A percentile compares a stretch with the other conserved stretches of the same genome.
Evolutionary conservation across 2,797 vertebrate species (phyloP).

Genomic region (Phataginus tetradactyla): DNA sequence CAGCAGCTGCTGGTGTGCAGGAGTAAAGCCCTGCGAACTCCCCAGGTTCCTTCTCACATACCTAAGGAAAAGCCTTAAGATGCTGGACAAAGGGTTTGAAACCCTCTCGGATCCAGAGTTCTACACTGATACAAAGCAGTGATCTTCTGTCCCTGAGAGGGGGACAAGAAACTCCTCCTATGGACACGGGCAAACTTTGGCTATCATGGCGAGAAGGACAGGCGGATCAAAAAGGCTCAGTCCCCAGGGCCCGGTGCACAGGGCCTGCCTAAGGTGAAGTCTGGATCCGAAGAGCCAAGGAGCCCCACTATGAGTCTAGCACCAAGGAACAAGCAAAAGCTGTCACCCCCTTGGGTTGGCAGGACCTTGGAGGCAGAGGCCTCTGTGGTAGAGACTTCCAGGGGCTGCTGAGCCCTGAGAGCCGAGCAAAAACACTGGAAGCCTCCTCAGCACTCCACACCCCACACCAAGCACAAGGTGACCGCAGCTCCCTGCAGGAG

Average conservation of each 20-base stretch:
- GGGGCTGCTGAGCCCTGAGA: neutral
- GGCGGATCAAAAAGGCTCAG: neutral
- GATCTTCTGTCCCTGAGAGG: neutral
- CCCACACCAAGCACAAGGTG: neutral
- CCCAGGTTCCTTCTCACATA: neutral
- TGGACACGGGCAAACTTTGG: neutral
- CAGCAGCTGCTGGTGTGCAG: neutral
- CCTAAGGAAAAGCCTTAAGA: neutral
- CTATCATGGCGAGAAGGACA: neutral
- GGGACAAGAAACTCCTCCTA: neutral
- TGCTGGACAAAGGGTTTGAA: neutral
- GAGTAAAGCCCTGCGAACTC: neutral
- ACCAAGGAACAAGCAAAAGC: neutral
- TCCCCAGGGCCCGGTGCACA: neutral
- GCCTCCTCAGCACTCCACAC: neutral
- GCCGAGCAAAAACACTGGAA: neutral
- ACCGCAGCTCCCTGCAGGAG: neutral
- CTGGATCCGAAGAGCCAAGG: neutral
- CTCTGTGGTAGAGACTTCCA: neutral
- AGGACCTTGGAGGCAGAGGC: neutral
- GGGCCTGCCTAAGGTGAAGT: neutral
- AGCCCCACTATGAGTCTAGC: neutral
- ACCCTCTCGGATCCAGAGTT: neutral
- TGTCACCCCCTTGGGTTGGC: neutral
- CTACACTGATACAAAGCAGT: neutral